Base-by-base conservation (phyloP, 2,888 invertebrate species). In the Graphium colonna region DNA sequence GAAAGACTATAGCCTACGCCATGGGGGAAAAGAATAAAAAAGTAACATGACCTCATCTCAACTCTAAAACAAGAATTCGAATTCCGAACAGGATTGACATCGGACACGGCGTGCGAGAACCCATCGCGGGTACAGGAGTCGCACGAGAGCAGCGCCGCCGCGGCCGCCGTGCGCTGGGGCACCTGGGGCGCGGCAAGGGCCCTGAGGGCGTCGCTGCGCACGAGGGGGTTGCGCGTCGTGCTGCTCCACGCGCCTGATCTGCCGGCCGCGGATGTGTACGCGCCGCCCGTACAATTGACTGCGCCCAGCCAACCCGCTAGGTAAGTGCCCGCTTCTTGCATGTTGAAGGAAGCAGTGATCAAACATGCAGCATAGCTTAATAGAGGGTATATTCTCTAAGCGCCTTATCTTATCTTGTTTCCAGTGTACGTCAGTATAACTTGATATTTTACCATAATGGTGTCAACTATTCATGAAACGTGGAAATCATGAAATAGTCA, bases 181-280 rank as follows among this genome's bases (percentile, higher is more conserved):
- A 95, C 95, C 12, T 95, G 95, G 82, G 95, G 95, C 52, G 95
- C 95, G 3, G 94, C 94, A 56, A 92, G 93, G 28, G 95, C 95
- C 4, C 77, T 96, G 57, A 90, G 94, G 28, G 89, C 92, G 40
- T 93, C 95, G 62, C 80, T 95, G 59, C 92, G 92, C 51, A 92
- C 94, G 2, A 91, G 93, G 57, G 93, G 94, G 9, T 92, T 96
- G 53, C 93, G 92, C 70, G 95, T 96, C 28, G 91, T 96, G 40
- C 91, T 95, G 55, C 83, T 96, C 58, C 94, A 95, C 73, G 94
- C 95, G 7, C 92, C 93, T 4, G 93, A 93, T 54, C 79, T 94
- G 52, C 84, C 92, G 43, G 92, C 93, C 0, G 91, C 92, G 45
- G 91, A 92, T 51, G 87, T 95, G 52, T 94, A 92, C 75, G 91